A percentile compares a stretch with the other conserved stretches of the same genome.
These are phyloP conservation scores for Lycocorax pyrrhopterus DNA, from an alignment of 2,113 vertebrate genomes.

Conservation along the genomic window DNA sequence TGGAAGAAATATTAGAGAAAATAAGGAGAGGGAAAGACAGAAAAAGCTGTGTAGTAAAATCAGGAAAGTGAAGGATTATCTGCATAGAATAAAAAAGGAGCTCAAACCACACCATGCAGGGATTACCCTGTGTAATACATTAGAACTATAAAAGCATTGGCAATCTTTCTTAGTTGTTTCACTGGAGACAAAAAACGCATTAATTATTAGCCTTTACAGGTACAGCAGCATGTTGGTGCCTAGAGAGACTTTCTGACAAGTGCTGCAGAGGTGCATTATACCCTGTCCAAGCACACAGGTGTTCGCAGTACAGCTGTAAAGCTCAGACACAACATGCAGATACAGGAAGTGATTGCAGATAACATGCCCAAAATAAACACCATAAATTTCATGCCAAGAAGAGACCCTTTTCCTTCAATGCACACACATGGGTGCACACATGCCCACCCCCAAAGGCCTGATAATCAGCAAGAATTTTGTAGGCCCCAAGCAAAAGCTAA, in stretches of 20 bases:
- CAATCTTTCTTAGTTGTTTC: neutral
- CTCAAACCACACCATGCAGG: neutral
- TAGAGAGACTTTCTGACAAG: neutral
- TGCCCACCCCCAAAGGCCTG: accelerated
- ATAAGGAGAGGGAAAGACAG: neutral
- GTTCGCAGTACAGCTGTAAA: neutral
- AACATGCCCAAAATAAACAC: neutral
- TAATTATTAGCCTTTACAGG: neutral
- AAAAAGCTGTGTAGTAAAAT: neutral
- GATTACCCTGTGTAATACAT: neutral
- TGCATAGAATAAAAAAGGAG: neutral
- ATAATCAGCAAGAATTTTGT: neutral
- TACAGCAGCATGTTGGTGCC: neutral
- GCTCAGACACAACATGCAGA: neutral
- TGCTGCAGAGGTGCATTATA: neutral
- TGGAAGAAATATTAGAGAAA: neutral
- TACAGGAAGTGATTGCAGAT: neutral
- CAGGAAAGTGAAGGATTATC: neutral
- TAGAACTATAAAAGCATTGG: neutral
- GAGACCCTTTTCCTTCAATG: neutral
- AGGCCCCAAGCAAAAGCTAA: neutral
- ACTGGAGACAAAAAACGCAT: neutral
- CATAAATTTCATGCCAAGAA: neutral
- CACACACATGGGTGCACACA: accelerated
- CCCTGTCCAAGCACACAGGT: neutral